These are phyloP conservation scores for Hipposideros armiger DNA, from an alignment of 2,113 vertebrate genomes.

Conservation along the genomic window DNA sequence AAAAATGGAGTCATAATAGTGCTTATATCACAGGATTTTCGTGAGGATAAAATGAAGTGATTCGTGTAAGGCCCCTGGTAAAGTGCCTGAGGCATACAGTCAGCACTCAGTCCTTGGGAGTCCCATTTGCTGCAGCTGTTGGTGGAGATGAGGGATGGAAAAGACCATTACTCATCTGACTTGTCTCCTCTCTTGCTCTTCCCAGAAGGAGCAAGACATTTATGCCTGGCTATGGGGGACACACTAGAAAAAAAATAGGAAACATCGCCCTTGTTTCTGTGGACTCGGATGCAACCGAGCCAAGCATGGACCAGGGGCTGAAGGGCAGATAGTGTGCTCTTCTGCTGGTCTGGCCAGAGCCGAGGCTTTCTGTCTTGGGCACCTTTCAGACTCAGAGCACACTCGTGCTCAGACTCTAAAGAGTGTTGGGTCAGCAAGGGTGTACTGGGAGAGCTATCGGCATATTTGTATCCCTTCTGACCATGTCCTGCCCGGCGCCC, in stretches of 20 bases:
- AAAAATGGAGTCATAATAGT: neutral
- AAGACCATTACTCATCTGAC: neutral
- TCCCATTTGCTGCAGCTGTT: neutral
- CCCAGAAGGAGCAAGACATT: neutral
- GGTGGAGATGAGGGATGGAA: neutral
- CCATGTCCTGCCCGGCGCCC: neutral
- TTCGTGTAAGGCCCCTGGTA: neutral
- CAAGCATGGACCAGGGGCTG: neutral
- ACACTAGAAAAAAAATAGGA: neutral
- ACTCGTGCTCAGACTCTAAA: neutral
- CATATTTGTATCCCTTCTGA: neutral
- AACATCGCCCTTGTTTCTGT: neutral
- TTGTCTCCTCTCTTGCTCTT: neutral
- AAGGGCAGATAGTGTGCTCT: fast-evolving
- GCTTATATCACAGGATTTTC: neutral
- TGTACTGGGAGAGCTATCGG: neutral
- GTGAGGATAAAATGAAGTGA: neutral
- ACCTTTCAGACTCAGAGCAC: neutral
- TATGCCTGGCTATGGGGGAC: neutral
- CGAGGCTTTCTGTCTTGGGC: neutral
- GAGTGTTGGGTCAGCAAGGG: neutral
- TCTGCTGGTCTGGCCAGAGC: neutral
- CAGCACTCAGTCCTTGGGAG: neutral
- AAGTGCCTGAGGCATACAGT: neutral
- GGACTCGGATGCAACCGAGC: neutral